These are phyloP conservation scores for Formica selysi DNA, from an alignment of 1,140 invertebrate species.

Conservation along the genomic window DNA sequence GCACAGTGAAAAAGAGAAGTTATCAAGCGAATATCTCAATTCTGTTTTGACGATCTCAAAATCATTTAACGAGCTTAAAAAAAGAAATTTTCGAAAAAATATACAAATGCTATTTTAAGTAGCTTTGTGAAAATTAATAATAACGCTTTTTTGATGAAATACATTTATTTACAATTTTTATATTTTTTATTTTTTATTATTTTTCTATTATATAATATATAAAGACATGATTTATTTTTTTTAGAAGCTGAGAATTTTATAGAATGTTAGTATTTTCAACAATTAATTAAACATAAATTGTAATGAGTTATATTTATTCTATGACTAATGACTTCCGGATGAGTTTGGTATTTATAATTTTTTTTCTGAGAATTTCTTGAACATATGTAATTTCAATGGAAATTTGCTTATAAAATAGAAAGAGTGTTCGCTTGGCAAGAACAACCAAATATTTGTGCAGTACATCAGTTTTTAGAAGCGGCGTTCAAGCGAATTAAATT, in stretches of 20 bases:
- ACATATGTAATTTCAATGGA: slow-evolving; percentile 3
- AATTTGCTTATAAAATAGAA: neutral
- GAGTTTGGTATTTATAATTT: neutral
- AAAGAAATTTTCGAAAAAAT: neutral
- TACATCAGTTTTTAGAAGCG: neutral
- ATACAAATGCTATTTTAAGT: no score
- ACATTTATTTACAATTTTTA: neutral
- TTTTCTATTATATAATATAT: neutral
- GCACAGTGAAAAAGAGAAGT: neutral
- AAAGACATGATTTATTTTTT: neutral
- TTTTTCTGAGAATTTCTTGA: slow-evolving; percentile 13
- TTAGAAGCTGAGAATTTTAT: neutral
- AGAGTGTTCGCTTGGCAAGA: slow-evolving; percentile 2
- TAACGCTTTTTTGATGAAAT: neutral
- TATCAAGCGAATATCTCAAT: neutral
- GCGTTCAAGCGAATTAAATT: neutral
- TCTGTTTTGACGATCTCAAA: neutral
- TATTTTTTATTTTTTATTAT: neutral
- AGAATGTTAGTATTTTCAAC: neutral
- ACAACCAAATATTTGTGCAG: neutral
- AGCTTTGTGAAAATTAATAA: neutral
- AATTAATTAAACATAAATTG: neutral
- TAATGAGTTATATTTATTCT: neutral
- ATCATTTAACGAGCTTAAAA: neutral
- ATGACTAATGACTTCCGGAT: neutral